Evolutionary conservation across 1,140 invertebrate species (phyloP).

Genomic region (Campoletis sonorensis): DNA sequence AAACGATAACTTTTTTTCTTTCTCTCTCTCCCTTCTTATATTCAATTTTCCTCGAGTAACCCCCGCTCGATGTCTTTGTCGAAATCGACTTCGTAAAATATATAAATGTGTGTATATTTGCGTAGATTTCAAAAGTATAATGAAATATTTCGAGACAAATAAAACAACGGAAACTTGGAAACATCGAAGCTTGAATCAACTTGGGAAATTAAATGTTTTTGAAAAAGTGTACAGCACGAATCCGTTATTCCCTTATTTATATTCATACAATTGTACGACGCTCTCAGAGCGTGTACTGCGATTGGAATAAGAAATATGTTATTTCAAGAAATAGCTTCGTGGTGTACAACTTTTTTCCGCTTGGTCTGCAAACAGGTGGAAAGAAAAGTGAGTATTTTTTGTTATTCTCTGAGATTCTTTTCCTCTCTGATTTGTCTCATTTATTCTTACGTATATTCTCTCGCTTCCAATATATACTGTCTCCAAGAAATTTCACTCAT

Average conservation of each 20-base stretch:
- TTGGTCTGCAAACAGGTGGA: not conserved
- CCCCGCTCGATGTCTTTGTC: not conserved
- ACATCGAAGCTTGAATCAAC: not conserved
- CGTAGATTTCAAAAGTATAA: not conserved
- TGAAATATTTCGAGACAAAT: not conserved
- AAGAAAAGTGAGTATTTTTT: slow-evolving; percentile 1
- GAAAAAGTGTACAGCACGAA: not conserved
- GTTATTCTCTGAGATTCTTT: not conserved
- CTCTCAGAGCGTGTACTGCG: not conserved
- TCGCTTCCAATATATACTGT: not conserved
- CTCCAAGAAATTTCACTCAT: not conserved
- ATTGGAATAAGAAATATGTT: slow-evolving; percentile 2
- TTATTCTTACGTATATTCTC: not conserved
- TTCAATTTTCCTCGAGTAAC: not conserved
- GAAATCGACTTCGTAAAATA: not conserved
- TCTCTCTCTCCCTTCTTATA: not conserved
- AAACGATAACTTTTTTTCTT: not conserved
- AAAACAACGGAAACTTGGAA: not conserved
- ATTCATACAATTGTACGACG: not conserved
- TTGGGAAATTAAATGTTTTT: not conserved
- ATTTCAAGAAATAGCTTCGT: not conserved
- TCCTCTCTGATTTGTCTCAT: not conserved
- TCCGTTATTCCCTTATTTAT: not conserved
- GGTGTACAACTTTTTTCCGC: not conserved
- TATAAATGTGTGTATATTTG: not conserved